Evolutionary conservation across 2,113 vertebrate species (phyloP).

Genomic region (Aptenodytes patagonicus): DNA sequence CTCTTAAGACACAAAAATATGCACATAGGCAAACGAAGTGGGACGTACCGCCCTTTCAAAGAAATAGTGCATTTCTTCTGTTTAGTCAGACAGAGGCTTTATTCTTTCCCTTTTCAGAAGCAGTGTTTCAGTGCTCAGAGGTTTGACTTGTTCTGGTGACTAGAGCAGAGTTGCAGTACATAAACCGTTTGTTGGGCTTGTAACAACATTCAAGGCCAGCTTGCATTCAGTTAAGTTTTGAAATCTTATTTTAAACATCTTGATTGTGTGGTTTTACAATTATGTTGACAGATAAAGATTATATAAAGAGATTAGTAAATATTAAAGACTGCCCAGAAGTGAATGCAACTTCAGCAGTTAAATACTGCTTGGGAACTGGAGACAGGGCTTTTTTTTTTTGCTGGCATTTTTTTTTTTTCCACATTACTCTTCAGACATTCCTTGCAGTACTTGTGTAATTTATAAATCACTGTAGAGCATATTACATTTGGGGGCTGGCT

Average conservation of each 20-base stretch:
- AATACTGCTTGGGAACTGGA: not conserved
- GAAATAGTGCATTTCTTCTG: not conserved
- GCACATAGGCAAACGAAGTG: not conserved
- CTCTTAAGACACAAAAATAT: not conserved
- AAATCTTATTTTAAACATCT: not conserved
- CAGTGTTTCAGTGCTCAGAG: not conserved
- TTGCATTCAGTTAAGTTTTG: not conserved
- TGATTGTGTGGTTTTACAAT: not conserved
- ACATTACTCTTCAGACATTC: not conserved
- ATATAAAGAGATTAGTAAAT: not conserved
- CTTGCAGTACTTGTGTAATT: not conserved
- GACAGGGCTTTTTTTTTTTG: not conserved
- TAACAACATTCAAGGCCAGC: not conserved
- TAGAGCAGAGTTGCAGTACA: not conserved
- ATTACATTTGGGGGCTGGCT: not conserved
- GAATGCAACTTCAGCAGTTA: not conserved
- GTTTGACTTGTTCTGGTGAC: not conserved
- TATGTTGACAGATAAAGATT: not conserved
- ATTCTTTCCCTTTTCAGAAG: slow-evolving; percentile 41
- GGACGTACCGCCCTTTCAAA: not conserved
- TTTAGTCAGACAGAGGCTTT: slow-evolving; percentile 9
- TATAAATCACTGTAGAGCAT: not conserved
- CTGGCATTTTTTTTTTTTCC: not conserved
- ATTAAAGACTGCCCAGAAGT: not conserved
- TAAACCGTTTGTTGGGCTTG: not conserved